Base-by-base conservation (phyloP, 2,113 vertebrate species). In the Phasianus colchicus region DNA sequence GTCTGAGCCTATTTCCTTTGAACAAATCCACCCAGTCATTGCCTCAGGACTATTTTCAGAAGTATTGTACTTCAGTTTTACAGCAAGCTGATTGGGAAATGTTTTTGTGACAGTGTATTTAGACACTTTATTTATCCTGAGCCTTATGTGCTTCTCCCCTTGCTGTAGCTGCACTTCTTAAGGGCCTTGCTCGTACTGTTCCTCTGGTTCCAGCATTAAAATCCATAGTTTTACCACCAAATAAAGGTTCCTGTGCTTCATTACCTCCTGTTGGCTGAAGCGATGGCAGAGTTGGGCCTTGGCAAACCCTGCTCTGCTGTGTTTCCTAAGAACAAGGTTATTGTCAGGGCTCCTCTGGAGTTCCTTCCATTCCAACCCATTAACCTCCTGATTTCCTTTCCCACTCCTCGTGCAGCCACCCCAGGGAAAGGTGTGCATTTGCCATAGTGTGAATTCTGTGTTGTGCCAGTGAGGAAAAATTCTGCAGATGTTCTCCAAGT, bases 381-480 rank as follows among this genome's bases (percentile, higher is more conserved):
- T 89, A 89, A 89, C 81, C 52, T 87, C 77, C 84, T 86, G 50
- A 95, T 93, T 92, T 95, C 94, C 96, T 95, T 67, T 74, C 74
- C 34, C 78, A 55, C 85, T 72, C 58, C 32, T 83, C 4, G 1
- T 85, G 75, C 32, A 82, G 50, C 85, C 75, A 38, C 85, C 83
- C 85, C 61, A 42, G 86, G 90, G 90, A 76, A 85, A 76, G 67
- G 90, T 79, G 42, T 87, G 10, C 14, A 1, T 79, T n/a, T 42
- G 88, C 42, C 78, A 43, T 2, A 79, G 74, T 65, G 88, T 47
- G 78, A 72, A 32, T 91, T 85, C 58, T 36, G 79, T 32, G 79
- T 13, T 91, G 43, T 43, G 2, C 8, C 47, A 48, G 34, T 13
- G 43, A 64, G 58, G 82, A 30, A 38, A 70, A 60, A 17, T 24